Evolutionary conservation across 2,113 vertebrate genomes (phyloP).

Genomic region (Aleadryas rufinucha): DNA sequence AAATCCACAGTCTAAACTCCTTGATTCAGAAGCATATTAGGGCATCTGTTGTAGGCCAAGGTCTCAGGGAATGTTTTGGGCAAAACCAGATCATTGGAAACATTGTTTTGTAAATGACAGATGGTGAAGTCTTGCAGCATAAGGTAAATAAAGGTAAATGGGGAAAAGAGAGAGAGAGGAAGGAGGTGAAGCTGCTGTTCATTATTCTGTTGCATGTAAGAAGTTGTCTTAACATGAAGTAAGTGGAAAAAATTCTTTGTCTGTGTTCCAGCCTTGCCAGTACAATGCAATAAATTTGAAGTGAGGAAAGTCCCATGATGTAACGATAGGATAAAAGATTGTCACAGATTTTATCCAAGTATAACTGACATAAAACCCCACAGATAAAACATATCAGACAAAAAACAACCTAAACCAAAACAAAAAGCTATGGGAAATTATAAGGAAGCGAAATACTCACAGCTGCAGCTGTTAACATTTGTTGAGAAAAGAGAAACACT

Average conservation of each 20-base stretch:
- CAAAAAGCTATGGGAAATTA: not conserved
- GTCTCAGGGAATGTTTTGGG: not conserved
- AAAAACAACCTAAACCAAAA: not conserved
- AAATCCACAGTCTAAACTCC: not conserved
- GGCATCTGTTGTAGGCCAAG: not conserved
- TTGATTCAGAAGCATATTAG: not conserved
- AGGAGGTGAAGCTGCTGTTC: not conserved
- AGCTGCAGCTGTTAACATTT: not conserved
- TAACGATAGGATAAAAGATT: not conserved
- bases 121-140: not conserved
- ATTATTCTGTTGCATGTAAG: not conserved
- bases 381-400: not conserved
- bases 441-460: not conserved
- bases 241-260: not conserved
- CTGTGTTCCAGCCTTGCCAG: not conserved
- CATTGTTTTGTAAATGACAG: not conserved
- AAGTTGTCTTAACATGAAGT: not conserved
- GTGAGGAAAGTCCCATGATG: not conserved
- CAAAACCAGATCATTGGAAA: not conserved
- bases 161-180: not conserved
- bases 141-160: not conserved
- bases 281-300: not conserved
- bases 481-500: not conserved
- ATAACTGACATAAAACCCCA: not conserved
- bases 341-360: not conserved